A percentile compares a stretch with the other conserved stretches of the same genome.
Conservation (phyloP, 2,797 vertebrate species). For the Yasuhikotakia modesta region DNA sequence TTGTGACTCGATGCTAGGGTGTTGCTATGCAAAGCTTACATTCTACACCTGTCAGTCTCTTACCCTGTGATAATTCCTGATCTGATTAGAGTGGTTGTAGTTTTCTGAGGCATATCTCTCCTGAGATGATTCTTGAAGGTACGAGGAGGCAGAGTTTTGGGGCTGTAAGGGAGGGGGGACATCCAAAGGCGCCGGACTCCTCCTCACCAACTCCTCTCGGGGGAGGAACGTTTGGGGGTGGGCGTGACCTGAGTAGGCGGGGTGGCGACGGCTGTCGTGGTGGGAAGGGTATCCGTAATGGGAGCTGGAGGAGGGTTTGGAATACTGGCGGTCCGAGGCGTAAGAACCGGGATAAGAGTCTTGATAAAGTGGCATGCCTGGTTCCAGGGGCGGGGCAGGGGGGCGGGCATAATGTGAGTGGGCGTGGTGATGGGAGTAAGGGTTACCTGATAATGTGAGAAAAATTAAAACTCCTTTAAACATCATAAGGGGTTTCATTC, state of each 20-base stretch:
- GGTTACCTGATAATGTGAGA: constrained; percentile 77
- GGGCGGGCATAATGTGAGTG: constrained; percentile 85
- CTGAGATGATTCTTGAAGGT: constrained; percentile 82
- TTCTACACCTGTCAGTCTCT: constrained; percentile 42
- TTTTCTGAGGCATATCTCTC: constrained; percentile 88
- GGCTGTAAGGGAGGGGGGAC: constrained; percentile 73
- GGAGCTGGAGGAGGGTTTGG: constrained; percentile 77
- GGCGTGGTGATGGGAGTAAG: constrained; percentile 85
- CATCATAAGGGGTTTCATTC: background rate
- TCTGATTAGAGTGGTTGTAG: constrained; percentile 85
- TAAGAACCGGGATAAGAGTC: constrained; percentile 83
- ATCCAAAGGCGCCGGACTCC: constrained; percentile 88
- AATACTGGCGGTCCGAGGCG: constrained; percentile 85
- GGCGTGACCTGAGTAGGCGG: constrained; percentile 79
- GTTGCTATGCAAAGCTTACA: no score
- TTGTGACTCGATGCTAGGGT: no score
- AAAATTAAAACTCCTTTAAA: background rate
- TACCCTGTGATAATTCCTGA: constrained; percentile 89
- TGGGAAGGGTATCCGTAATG: constrained; percentile 82
- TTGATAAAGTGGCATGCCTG: constrained; percentile 82
- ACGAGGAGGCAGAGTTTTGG: constrained; percentile 78
- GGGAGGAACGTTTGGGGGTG: constrained; percentile 82
- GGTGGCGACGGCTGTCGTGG: constrained; percentile 82
- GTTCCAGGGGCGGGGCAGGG: constrained; percentile 80
- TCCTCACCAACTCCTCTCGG: constrained; percentile 87